phyloP scores from a whole-genome alignment of 1,140 invertebrate genomes.

The Aphelenchoides fujianensis region DNA sequence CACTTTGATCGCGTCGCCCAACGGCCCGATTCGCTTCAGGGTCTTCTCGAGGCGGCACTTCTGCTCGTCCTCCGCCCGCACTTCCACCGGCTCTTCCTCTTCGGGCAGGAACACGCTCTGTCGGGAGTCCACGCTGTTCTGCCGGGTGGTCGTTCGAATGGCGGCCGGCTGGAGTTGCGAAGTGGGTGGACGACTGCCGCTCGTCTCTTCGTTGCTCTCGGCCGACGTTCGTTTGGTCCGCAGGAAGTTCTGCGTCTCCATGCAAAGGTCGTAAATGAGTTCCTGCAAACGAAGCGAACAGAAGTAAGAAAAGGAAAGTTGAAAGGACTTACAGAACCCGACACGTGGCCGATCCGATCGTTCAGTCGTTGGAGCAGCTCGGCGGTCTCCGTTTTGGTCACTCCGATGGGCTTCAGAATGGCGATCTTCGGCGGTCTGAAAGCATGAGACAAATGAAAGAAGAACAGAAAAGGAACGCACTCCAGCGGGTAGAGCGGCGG shows the following conservation, averaged over 20 bases:
- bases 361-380: not conserved
- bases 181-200: not conserved
- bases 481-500: conserved; percentile 11
- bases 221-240: not conserved
- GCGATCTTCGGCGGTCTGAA: conserved; percentile 7
- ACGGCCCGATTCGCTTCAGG: not conserved
- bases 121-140: not conserved
- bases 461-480: too few species aligned
- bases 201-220: not conserved
- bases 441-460: too few species aligned
- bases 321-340: not conserved
- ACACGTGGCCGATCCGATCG: not conserved
- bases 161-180: not conserved
- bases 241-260: not conserved
- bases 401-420: not conserved
- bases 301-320: not conserved
- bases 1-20: conserved; percentile 16
- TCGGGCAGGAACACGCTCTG: not conserved
- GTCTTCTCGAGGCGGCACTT: not conserved
- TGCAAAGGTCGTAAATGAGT: conserved; percentile 1
- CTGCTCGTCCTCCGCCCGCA: conserved; percentile 7
- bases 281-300: not conserved
- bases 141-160: not conserved
- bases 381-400: not conserved
- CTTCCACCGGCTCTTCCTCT: not conserved